A percentile compares a stretch with the other conserved stretches of the same genome.
phyloP scores from a whole-genome alignment of 2,888 invertebrate genomes.

The Hirtodrosophila duncani region DNA sequence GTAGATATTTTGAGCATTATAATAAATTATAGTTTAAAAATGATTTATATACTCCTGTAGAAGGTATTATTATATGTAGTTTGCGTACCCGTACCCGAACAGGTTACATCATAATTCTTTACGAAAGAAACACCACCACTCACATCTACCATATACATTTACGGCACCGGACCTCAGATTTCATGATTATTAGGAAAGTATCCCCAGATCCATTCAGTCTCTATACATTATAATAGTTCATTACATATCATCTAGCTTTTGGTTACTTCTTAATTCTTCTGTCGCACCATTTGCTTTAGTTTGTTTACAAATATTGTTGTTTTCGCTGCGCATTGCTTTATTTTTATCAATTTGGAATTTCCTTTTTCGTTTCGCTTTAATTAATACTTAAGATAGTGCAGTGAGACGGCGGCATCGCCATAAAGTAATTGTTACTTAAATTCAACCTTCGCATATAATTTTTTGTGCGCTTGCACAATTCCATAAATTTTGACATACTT shows the following conservation, averaged over 20 bases:
- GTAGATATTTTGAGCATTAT: no score
- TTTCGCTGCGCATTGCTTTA: no score
- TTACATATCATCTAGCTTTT: slow-evolving; percentile 13
- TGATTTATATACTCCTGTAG: no score
- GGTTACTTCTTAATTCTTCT: slow-evolving; percentile 17
- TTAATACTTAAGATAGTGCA: slow-evolving; percentile 68
- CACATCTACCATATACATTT: no score
- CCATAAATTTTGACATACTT: slow-evolving; percentile 59
- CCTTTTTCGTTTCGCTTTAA: slow-evolving; percentile 63
- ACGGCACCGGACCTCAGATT: no score
- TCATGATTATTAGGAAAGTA: no score
- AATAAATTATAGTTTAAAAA: no score
- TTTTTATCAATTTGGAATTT: slow-evolving; percentile 65
- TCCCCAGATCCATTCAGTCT: background rate
- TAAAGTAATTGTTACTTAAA: slow-evolving; percentile 50
- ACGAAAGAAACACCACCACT: no score
- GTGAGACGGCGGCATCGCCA: slow-evolving; percentile 20
- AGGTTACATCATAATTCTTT: no score
- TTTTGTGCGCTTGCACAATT: slow-evolving; percentile 48
- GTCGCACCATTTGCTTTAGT: slow-evolving; percentile 39
- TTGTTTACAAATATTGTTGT: slow-evolving; percentile 10
- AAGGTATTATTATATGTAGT: no score
- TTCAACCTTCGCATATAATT: slow-evolving; percentile 52
- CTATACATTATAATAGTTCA: no score
- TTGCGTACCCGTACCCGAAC: no score